Conservation (phyloP, 2,797 vertebrate genomes). For the Enteromius unitaeniatus region DNA sequence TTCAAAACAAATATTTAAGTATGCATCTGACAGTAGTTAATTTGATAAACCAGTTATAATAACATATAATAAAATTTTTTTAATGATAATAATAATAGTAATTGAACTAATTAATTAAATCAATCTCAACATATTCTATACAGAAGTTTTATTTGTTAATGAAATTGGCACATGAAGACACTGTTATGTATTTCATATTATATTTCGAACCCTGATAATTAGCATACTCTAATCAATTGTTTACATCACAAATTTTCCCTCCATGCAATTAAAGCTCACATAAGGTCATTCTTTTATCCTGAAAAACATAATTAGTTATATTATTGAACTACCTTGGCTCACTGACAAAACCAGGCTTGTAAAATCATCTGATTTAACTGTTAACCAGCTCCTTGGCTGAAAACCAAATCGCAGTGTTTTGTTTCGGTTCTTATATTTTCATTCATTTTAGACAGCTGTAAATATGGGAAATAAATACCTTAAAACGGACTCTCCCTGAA, state of each 20-base stretch:
- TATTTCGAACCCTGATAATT: not conserved
- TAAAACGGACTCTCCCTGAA: not conserved
- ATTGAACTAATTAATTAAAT: not conserved
- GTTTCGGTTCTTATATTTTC: not conserved
- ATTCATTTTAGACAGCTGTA: not conserved
- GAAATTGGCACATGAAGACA: not conserved
- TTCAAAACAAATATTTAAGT: not conserved
- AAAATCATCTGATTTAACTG: conserved; percentile 26
- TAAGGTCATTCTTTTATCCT: not conserved
- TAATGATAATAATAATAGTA: not conserved
- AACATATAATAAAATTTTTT: not conserved
- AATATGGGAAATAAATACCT: conserved; percentile 18
- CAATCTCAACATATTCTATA: not conserved
- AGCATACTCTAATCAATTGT: conserved; percentile 11
- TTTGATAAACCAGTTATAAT: not conserved
- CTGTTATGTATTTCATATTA: not conserved
- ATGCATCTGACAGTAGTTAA: not conserved
- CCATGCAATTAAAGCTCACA: not conserved
- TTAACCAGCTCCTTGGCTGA: conserved; percentile 2
- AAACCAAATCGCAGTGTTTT: not conserved
- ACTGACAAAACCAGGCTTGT: not conserved
- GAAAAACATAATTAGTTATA: conserved; percentile 7
- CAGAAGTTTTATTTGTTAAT: not conserved
- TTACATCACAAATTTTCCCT: conserved; percentile 13
- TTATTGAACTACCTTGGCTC: not conserved